Conservation (phyloP, 2,797 vertebrate genomes). For the Parotocinclus haroldoi region DNA sequence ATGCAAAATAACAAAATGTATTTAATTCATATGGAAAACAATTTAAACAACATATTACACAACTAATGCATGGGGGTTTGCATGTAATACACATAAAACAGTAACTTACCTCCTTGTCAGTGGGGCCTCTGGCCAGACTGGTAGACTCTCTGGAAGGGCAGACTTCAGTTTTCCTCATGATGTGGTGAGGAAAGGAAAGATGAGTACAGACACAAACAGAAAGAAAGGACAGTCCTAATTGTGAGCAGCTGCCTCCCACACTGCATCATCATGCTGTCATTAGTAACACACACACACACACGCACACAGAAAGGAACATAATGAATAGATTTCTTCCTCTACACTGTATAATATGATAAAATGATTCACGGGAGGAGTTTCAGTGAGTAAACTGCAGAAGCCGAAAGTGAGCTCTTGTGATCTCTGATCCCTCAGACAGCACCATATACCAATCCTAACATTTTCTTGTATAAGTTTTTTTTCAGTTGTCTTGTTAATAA, state of each 20-base stretch:
- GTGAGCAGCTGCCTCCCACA: conserved; percentile 26
- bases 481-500: too few species aligned
- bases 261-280: conserved; percentile 17
- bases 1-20: too few species aligned
- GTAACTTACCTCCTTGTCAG: conserved; percentile 31
- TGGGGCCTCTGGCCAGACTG: conserved; percentile 34
- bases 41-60: too few species aligned
- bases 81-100: neutral
- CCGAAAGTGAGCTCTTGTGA: too few species aligned
- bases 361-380: too few species aligned
- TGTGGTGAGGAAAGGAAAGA: conserved; percentile 6
- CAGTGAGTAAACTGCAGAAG: too few species aligned
- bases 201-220: neutral
- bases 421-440: too few species aligned
- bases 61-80: neutral
- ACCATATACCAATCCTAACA: too few species aligned
- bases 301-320: neutral
- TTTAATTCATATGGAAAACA: too few species aligned
- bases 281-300: conserved; percentile 25
- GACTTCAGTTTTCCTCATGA: conserved; percentile 31
- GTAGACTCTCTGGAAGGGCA: conserved; percentile 19
- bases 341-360: too few species aligned
- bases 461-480: too few species aligned
- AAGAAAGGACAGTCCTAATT: neutral
- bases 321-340: too few species aligned